Evolutionary conservation across 2,888 invertebrate genomes (phyloP).

Genomic region (Brachyptera putata): DNA sequence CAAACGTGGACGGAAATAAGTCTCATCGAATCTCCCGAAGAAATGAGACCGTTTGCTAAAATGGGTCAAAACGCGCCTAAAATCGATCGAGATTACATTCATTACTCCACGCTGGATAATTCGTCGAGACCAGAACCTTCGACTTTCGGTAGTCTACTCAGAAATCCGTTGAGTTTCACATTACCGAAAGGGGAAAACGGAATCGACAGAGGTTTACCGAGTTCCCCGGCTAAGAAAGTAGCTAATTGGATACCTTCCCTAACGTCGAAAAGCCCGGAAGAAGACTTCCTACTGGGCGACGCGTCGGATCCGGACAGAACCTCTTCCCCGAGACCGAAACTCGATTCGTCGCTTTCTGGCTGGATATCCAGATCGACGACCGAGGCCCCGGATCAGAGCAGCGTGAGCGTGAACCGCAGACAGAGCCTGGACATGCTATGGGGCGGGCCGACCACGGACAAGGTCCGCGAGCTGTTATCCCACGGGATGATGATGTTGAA

Average conservation of each 20-base stretch:
- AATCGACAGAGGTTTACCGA: conserved; percentile 39
- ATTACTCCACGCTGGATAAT: conserved; percentile 16
- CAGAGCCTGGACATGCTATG: conserved; percentile 70
- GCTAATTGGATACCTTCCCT: conserved; percentile 50
- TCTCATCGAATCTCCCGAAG: conserved; percentile 54
- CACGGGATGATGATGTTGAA: conserved; percentile 71
- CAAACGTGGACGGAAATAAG: conserved; percentile 68
- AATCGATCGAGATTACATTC: conserved; percentile 21
- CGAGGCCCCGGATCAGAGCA: conserved; percentile 39
- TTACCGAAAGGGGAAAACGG: not conserved
- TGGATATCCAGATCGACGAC: conserved; percentile 55
- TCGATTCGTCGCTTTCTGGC: conserved; percentile 51
- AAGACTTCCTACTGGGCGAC: conserved; percentile 36
- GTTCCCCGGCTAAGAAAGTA: conserved; percentile 42
- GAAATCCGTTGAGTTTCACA: conserved; percentile 57
- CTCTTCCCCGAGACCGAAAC: conserved; percentile 39
- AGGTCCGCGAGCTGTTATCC: conserved; percentile 74
- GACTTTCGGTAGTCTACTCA: conserved; percentile 43
- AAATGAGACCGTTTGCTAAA: conserved; percentile 27
- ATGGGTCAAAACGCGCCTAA: conserved; percentile 27
- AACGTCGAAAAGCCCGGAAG: conserved; percentile 43
- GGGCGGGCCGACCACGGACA: conserved; percentile 73
- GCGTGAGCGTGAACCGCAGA: conserved; percentile 49
- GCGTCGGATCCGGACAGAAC: not conserved
- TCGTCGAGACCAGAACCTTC: not conserved